Evolutionary conservation across 1,140 invertebrate genomes (phyloP), one percentile per base, ranked within the genome.

Genomic region (Chionoecetes opilio): DNA sequence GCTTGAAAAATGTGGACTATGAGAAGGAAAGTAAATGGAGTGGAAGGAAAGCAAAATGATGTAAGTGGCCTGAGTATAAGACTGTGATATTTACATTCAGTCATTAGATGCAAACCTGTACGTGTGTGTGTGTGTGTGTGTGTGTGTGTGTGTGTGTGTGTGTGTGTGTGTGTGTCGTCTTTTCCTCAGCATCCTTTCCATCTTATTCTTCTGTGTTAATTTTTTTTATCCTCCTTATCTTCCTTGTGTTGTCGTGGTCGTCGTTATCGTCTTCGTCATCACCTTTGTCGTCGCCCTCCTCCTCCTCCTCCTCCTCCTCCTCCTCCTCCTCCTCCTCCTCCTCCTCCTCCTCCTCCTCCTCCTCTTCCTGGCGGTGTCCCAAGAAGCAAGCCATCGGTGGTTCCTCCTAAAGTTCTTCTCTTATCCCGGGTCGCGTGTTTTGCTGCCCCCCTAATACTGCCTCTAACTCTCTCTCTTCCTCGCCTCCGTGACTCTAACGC

Each of bases 311-410:
- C 17, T 87, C 32, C 85, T 5, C 37, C 17, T n/a, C 17, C 32
- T 3, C n/a, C 14, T 32, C 35, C 32, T 85, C n/a, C 82, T 87
- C 32, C 37, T 89, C 32, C 5, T 89, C 34, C 35, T n/a, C 35
- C 11, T 75, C 6, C n/a, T 75, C 53, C 21, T 2, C 53, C 21
- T 21, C 53, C 26, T 75, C 6, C 53, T 75, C 63, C 63, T 75
- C 21, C 26, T 75, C 63, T 5, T 75, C 63, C 63, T 75, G 63
- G 63, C 63, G 63, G 21, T 17, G 26, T 6, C 63, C 63, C 63
- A 75, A 75, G 63, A 75, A 75, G 63, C 63, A 75, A 75, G 63
- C 63, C 63, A 75, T 75, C 63, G 63, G 63, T 75, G 21, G 63
- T 75, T n/a, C 21, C n/a, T 75, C 63, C 63, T 75, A 75, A 75